phyloP scores from a whole-genome alignment of 2,888 invertebrate genomes.

The Synanthedon vespiformis region DNA sequence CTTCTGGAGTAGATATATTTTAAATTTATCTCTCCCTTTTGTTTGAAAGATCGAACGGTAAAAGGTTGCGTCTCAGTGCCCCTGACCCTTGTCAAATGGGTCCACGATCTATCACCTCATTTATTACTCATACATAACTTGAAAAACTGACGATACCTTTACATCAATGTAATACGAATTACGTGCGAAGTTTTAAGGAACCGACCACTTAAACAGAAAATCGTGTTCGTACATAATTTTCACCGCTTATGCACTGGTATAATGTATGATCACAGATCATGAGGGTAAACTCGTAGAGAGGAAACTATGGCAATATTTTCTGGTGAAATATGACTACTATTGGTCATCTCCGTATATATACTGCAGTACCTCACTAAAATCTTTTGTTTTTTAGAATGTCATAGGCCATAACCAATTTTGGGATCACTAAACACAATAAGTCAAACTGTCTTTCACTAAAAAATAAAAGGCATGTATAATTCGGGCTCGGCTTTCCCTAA shows the following conservation, averaged over 20 bases:
- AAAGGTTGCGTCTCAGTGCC: conserved; percentile 11
- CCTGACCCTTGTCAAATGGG: conserved; percentile 31
- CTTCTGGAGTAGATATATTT: conserved; percentile 8
- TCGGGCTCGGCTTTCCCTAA: too few species aligned
- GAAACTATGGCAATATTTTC: background rate
- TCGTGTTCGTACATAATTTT: conserved; percentile 22
- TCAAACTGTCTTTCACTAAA: background rate
- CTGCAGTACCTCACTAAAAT: too few species aligned
- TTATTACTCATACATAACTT: background rate
- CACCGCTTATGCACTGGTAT: conserved; percentile 6
- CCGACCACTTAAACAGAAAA: conserved; percentile 12
- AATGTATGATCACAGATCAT: background rate
- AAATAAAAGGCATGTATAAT: too few species aligned
- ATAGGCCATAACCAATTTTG: too few species aligned
- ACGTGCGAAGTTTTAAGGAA: conserved; percentile 9
- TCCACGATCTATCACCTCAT: conserved; percentile 18
- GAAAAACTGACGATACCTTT: conserved; percentile 1
- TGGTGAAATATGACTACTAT: background rate
- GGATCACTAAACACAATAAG: background rate
- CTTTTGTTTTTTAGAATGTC: too few species aligned
- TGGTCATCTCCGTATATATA: too few species aligned
- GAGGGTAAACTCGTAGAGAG: background rate
- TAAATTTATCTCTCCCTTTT: conserved; percentile 7
- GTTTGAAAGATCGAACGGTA: conserved; percentile 7
- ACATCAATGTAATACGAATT: conserved; percentile 15